Evolutionary conservation across 2,113 vertebrate species (phyloP).

Genomic region (Paramormyrops kingsleyae): DNA sequence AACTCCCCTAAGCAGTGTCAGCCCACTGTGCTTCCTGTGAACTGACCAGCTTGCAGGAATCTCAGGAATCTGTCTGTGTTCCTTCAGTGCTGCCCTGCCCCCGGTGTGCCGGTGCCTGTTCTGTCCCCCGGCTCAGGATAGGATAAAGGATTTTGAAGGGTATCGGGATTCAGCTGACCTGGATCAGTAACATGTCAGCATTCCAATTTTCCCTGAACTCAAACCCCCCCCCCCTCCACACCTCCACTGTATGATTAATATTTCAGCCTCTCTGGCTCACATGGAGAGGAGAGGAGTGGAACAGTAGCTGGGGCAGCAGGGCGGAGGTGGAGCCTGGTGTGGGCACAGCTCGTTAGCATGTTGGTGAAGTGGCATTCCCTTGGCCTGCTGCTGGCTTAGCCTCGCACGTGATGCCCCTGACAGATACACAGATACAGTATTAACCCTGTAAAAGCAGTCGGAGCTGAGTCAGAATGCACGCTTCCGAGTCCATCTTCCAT

Average conservation of each 20-base stretch:
- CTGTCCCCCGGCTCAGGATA: neutral
- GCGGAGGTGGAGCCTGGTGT: neutral
- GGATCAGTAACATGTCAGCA: conserved; percentile 57
- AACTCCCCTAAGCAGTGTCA: neutral
- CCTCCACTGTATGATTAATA: conserved; percentile 41
- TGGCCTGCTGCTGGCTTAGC: neutral
- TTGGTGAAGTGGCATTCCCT: neutral
- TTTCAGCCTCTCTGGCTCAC: conserved; percentile 27
- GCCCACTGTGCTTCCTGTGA: neutral
- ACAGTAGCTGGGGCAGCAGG: neutral
- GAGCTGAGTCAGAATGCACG: neutral
- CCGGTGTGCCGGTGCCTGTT: neutral
- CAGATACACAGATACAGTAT: neutral
- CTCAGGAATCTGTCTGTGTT: neutral
- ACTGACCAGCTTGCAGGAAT: neutral
- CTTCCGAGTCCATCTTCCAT: neutral
- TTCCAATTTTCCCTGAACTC: conserved; percentile 29
- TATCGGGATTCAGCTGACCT: conserved; percentile 39
- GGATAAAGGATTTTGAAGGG: conserved; percentile 20
- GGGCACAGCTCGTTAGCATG: neutral
- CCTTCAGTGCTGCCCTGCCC: neutral
- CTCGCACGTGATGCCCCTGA: neutral
- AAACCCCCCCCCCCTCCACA: conserved; percentile 13
- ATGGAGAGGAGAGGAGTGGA: neutral
- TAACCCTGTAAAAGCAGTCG: neutral